Base-by-base conservation (phyloP, 2,888 invertebrate genomes). In the Melipona beecheii region DNA sequence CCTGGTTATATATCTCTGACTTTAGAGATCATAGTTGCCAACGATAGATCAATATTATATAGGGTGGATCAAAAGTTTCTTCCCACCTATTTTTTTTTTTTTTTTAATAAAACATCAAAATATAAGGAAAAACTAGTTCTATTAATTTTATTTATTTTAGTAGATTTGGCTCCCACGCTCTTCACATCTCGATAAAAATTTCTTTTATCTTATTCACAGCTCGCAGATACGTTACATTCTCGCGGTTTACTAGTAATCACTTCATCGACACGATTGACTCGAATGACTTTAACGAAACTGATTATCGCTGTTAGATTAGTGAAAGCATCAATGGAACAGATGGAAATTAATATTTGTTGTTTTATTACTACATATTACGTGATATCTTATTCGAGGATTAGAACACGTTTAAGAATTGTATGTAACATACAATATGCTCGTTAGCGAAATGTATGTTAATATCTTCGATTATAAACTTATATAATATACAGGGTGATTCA, bases 161-260 rank as follows among this genome's bases (percentile, higher is more conserved):
- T 9, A 43, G 43, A 2, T 43, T 43, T 43, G 43, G 43, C 9
- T 9, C 43, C 9, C 11, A 78, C 71, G 24, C 65, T n/a, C 50
- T 60, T 50, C 50, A 6, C 17, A 24, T 24, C 13, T 49, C 31
- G 50, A 50, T 75, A 49, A 17, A 19, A n/a, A 78, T 65, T 66
- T n/a, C 31, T 31, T 36, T 68, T 75, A 85, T 83, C 77, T 80
- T 62, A 78, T 83, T 54, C 6, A 15, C 0, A 13, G 9, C 6
- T n/a, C 19, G 27, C 36, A 19, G 19, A 17, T 49, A 19, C 50
- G 4, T 9, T 24, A 24, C 65, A 24, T 36, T 36, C n/a, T 24
- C 21, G 36, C 5, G 5, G 4, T 19, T 19, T 50, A 43, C 4
- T 52, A 3, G 24, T 64, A 27, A 50, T 73, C 4, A 17, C 50